phyloP scores from a whole-genome alignment of 2,888 invertebrate species.

The Apomyelois bistriatella region DNA sequence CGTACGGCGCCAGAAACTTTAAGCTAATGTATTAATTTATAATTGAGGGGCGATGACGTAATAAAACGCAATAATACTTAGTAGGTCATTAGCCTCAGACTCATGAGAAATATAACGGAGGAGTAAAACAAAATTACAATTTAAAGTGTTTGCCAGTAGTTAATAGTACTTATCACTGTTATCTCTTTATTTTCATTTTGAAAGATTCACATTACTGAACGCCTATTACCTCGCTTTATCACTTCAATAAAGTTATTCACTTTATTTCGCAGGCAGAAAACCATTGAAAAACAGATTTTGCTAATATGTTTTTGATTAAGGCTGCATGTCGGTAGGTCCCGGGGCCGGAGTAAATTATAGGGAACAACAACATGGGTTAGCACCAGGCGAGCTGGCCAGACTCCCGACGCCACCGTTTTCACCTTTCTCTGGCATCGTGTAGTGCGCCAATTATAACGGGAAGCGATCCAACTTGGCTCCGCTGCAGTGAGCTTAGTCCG shows the following conservation, averaged over 20 bases:
- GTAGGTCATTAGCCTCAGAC: slow-evolving; percentile 19
- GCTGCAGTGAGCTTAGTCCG: slow-evolving; percentile 30
- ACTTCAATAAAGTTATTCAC: too few species aligned
- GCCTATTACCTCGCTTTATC: too few species aligned
- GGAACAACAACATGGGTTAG: slow-evolving; percentile 38
- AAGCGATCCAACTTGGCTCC: slow-evolving; percentile 38
- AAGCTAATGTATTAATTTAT: slow-evolving; percentile 30
- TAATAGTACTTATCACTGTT: too few species aligned
- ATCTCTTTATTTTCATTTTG: too few species aligned
- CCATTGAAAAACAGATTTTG: slow-evolving; percentile 32
- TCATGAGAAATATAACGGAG: slow-evolving; percentile 13
- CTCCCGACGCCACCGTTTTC: slow-evolving; percentile 33
- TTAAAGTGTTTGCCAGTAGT: neutral
- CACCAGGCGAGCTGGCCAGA: slow-evolving; percentile 21
- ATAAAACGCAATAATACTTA: slow-evolving; percentile 24
- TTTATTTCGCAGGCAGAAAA: too few species aligned
- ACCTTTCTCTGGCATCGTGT: slow-evolving; percentile 36
- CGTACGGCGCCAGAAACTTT: slow-evolving; percentile 25
- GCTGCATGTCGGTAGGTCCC: slow-evolving; percentile 46
- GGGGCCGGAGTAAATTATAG: slow-evolving; percentile 56
- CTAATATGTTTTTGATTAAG: slow-evolving; percentile 48
- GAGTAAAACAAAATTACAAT: neutral
- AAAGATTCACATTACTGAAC: too few species aligned
- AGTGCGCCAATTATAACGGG: slow-evolving; percentile 69
- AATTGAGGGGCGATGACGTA: slow-evolving; percentile 16